Percentiles rank a stretch among this genome's conserved stretches.
These are phyloP conservation scores for Dreissena rostriformis DNA, from an alignment of 1,140 invertebrate genomes.

Conservation along the genomic window DNA sequence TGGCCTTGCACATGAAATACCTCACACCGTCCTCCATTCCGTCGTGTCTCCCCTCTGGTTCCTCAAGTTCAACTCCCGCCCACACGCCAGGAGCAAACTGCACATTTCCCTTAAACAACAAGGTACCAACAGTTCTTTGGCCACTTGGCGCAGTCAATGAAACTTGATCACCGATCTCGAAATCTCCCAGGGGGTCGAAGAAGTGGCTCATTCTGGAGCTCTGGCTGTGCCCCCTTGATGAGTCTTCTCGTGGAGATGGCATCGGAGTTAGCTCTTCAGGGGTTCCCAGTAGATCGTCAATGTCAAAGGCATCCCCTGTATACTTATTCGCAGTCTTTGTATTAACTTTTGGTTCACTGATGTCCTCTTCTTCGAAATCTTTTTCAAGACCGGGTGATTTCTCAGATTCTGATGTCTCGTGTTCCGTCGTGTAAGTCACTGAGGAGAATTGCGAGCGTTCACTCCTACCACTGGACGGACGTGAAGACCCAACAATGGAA, in stretches of 20 bases:
- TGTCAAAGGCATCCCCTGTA: slow-evolving; percentile 44
- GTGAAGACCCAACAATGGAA: slow-evolving; percentile 59
- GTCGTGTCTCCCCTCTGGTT: slow-evolving; percentile 82
- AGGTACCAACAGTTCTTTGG: slow-evolving; percentile 89
- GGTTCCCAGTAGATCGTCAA: slow-evolving; percentile 62
- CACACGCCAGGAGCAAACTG: slow-evolving; percentile 91
- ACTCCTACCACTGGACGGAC: slow-evolving; percentile 69
- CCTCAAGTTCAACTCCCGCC: slow-evolving; percentile 83
- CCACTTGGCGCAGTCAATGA: slow-evolving; percentile 87
- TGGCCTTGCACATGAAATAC: slow-evolving; percentile 80
- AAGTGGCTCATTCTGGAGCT: slow-evolving; percentile 51
- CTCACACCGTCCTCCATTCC: slow-evolving; percentile 80
- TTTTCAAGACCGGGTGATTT: slow-evolving; percentile 35
- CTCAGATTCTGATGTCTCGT: slow-evolving; percentile 60
- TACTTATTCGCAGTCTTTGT: slow-evolving; percentile 17
- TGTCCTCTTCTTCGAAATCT: slow-evolving; percentile 2
- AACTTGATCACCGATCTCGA: slow-evolving; percentile 92
- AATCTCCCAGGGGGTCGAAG: slow-evolving; percentile 69
- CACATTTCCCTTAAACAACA: slow-evolving; percentile 93
- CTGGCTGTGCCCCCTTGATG: slow-evolving; percentile 13
- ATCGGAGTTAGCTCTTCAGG: slow-evolving; percentile 69
- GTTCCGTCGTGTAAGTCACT: slow-evolving; percentile 29
- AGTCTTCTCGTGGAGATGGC: slow-evolving; percentile 64
- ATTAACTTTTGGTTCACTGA: slow-evolving; percentile 29
- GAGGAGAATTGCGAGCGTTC: slow-evolving; percentile 12